These are phyloP conservation scores for Pseudococcus viburni DNA, from an alignment of 2,888 invertebrate species.

Conservation along the genomic window DNA sequence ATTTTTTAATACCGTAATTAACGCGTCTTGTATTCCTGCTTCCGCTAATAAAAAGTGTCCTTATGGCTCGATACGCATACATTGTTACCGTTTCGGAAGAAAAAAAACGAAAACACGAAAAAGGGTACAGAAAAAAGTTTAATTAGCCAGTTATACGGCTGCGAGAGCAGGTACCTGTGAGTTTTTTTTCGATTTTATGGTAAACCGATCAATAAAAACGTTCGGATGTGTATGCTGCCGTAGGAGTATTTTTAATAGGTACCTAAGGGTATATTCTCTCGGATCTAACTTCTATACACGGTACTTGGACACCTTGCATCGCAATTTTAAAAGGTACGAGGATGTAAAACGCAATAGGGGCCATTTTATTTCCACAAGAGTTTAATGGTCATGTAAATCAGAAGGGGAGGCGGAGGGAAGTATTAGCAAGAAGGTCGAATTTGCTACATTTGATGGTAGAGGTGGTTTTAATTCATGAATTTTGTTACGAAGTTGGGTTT, in stretches of 20 bases:
- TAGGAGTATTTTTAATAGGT: slow-evolving; percentile 9
- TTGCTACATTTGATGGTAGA: too few relatives aligned
- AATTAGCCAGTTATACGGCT: slow-evolving; percentile 18
- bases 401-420: too few relatives aligned
- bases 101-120: not conserved
- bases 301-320: not conserved
- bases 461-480: too few relatives aligned
- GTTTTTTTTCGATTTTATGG: not conserved
- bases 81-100: not conserved
- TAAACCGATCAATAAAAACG: slow-evolving; percentile 3
- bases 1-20: slow-evolving; percentile 27
- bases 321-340: not conserved
- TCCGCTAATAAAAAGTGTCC: slow-evolving; percentile 52
- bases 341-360: not conserved
- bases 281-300: not conserved
- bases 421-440: too few relatives aligned
- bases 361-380: not conserved
- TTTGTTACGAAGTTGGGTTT: too few relatives aligned
- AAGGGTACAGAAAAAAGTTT: slow-evolving; percentile 1
- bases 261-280: slow-evolving; percentile 12
- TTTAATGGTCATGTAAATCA: not conserved
- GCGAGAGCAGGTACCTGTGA: not conserved
- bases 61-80: not conserved
- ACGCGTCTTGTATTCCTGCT: slow-evolving; percentile 37
- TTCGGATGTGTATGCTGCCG: not conserved